Percentiles rank a stretch among this genome's conserved stretches.
phyloP scores from a whole-genome alignment of 2,888 invertebrate species.

The Prenolepis imparis region DNA sequence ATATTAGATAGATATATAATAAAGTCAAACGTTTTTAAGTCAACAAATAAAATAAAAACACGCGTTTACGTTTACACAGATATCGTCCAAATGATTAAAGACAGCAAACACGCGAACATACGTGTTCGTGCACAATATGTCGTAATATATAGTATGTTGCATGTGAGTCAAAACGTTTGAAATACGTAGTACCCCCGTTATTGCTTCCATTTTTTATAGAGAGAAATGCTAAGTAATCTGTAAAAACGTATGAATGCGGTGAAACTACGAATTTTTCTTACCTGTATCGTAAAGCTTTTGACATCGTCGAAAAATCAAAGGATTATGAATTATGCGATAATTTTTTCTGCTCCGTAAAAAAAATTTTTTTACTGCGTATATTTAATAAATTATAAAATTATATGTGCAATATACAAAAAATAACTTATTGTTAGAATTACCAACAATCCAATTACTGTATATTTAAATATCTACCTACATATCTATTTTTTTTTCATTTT shows the following conservation, averaged over 20 bases:
- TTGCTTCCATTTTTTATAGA: slow-evolving; percentile 21
- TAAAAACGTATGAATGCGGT: slow-evolving; percentile 16
- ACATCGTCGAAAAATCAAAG: neutral
- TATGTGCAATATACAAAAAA: neutral
- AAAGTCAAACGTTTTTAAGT: neutral
- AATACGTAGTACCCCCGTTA: slow-evolving; percentile 9
- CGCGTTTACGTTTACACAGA: slow-evolving; percentile 20
- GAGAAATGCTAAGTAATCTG: slow-evolving; percentile 2
- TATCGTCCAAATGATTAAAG: slow-evolving; percentile 32
- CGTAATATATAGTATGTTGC: slow-evolving; percentile 6
- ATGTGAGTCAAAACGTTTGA: neutral
- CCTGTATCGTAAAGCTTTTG: slow-evolving; percentile 24
- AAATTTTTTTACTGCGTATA: neutral
- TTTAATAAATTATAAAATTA: slow-evolving; percentile 26
- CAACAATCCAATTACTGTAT: neutral
- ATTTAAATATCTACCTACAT: neutral
- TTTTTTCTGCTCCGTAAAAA: neutral
- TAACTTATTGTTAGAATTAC: neutral
- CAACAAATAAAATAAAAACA: neutral
- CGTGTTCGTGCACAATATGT: slow-evolving; percentile 42
- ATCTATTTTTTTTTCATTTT: neutral
- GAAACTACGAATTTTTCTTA: slow-evolving; percentile 30
- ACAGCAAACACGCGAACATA: slow-evolving; percentile 43
- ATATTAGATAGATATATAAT: neutral
- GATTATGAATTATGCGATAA: neutral